These are phyloP conservation scores for Thunnus thynnus DNA, from an alignment of 2,113 vertebrate genomes.

Conservation along the genomic window DNA sequence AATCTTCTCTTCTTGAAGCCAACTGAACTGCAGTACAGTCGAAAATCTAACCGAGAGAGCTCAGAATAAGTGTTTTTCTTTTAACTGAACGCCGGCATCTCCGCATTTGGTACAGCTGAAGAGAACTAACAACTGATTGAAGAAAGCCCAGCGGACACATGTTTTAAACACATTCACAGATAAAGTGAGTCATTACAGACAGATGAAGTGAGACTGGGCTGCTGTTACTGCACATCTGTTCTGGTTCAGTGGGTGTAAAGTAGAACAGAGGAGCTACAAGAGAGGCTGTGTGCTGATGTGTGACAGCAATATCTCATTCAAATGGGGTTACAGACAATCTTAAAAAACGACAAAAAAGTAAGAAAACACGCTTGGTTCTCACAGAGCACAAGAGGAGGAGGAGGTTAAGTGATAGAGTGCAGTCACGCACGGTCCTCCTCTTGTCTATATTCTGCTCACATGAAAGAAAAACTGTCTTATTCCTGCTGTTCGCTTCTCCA, in stretches of 20 bases:
- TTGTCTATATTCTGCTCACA: slow-evolving; percentile 60
- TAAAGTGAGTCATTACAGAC: slow-evolving; percentile 51
- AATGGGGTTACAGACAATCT: not conserved
- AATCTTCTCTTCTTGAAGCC: slow-evolving; percentile 20
- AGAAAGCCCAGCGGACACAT: slow-evolving; percentile 12
- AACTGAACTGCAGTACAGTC: not conserved
- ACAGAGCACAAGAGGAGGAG: not conserved
- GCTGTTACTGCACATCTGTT: slow-evolving; percentile 64
- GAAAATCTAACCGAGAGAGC: not conserved
- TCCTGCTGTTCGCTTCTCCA: slow-evolving; percentile 25
- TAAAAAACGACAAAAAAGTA: not conserved
- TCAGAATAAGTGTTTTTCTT: slow-evolving; percentile 8
- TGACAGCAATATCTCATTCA: slow-evolving; percentile 28
- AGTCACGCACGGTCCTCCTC: slow-evolving; percentile 42
- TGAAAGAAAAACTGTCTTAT: slow-evolving; percentile 55
- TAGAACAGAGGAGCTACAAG: slow-evolving; percentile 3
- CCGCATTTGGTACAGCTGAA: slow-evolving; percentile 10
- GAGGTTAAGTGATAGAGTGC: slow-evolving; percentile 6
- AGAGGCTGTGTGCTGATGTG: slow-evolving; percentile 19
- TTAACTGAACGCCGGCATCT: slow-evolving; percentile 11
- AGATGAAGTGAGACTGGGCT: slow-evolving; percentile 52
- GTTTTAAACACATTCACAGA: slow-evolving; percentile 52
- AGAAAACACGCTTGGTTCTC: not conserved
- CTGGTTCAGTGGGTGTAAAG: slow-evolving; percentile 50
- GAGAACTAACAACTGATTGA: not conserved